phyloP scores from a whole-genome alignment of 2,113 vertebrate species.

The Hyaena hyaena region DNA sequence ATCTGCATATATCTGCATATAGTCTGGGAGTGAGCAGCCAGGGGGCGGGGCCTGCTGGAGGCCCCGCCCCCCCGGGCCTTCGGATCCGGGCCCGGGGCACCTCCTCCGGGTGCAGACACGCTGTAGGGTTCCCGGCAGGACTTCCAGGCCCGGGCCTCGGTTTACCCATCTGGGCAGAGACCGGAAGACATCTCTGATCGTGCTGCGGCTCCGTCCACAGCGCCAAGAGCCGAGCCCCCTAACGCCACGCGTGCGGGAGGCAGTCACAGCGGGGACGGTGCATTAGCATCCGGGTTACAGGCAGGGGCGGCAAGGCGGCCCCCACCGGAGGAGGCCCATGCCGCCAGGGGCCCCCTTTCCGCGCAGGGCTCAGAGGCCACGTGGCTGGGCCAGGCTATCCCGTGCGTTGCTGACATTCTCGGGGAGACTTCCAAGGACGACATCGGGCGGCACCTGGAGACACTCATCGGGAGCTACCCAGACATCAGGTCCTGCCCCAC shows the following conservation, averaged over 20 bases:
- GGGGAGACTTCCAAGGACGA: conserved; percentile 79
- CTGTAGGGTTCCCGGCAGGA: neutral
- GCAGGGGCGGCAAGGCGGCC: neutral
- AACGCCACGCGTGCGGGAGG: neutral
- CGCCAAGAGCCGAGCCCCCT: accelerated
- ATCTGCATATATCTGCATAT: neutral
- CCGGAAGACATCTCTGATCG: neutral
- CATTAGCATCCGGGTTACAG: neutral
- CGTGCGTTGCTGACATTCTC: conserved; percentile 81
- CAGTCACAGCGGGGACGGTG: accelerated
- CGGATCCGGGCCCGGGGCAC: neutral
- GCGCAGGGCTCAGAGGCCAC: conserved; percentile 82
- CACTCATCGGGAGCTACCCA: conserved; percentile 78
- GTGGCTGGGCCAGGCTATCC: conserved; percentile 81
- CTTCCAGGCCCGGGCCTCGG: neutral
- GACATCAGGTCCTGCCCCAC: conserved; percentile 82
- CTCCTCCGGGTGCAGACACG: accelerated
- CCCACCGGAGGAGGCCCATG: accelerated
- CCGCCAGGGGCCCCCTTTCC: neutral
- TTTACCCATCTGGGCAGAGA: neutral
- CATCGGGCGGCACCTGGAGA: conserved; percentile 77
- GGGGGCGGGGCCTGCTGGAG: neutral
- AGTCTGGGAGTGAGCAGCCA: accelerated
- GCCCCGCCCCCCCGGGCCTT: no score
- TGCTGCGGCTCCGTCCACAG: accelerated